Evolutionary conservation across 2,797 vertebrate species (phyloP).

Genomic region (Dermochelys coriacea): DNA sequence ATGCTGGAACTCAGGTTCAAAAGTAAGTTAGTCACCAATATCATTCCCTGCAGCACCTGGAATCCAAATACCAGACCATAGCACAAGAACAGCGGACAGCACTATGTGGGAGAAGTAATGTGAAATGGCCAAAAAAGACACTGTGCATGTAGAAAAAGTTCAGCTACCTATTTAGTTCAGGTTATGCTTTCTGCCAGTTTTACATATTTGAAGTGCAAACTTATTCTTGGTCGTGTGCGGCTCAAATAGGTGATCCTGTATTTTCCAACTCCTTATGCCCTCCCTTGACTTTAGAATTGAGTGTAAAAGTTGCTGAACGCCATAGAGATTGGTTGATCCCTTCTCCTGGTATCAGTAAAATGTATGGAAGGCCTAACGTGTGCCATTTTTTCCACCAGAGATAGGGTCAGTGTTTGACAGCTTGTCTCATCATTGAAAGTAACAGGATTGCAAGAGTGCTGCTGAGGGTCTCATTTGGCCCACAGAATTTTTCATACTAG

Average conservation of each 20-base stretch:
- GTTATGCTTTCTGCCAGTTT: background rate
- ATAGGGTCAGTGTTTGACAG: background rate
- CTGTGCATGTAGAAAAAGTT: background rate
- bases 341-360: background rate
- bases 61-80: background rate
- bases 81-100: background rate
- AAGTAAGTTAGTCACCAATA: rapidly evolving
- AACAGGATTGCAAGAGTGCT: background rate
- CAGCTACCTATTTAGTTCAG: background rate
- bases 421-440: background rate
- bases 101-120: background rate
- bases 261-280: background rate
- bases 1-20: rapidly evolving
- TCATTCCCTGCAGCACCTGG: background rate
- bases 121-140: constrained; percentile 1
- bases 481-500: rapidly evolving
- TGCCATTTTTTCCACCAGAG: background rate
- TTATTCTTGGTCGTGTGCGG: background rate
- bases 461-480: background rate
- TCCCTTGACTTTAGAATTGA: background rate
- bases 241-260: background rate
- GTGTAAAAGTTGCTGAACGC: background rate
- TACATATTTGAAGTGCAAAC: background rate
- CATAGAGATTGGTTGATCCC: background rate
- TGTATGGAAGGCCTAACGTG: background rate